Evolutionary conservation across 2,113 vertebrate genomes (phyloP).

Genomic region (Ellobius talpinus): DNA sequence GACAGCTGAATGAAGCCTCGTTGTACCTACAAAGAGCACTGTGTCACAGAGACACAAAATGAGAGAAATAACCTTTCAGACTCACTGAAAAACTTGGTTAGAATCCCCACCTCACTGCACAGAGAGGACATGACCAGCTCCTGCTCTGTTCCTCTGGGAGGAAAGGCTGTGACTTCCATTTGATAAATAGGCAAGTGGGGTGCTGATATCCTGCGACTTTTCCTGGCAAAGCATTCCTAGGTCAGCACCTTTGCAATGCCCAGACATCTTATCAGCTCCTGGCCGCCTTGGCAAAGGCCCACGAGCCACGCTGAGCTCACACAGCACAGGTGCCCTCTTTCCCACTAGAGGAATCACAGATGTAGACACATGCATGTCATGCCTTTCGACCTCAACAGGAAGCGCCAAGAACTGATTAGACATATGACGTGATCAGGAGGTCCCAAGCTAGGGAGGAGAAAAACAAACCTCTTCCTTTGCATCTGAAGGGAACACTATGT

Average conservation of each 20-base stretch:
- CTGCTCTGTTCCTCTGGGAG: neutral
- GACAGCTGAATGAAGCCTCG: too few relatives aligned
- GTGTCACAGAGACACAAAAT: neutral
- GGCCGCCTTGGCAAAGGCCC: neutral
- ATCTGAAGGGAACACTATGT: neutral
- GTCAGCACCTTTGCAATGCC: neutral
- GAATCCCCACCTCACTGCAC: neutral
- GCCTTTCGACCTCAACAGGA: constrained; percentile 61
- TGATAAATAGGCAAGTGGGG: neutral
- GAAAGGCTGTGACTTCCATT: neutral
- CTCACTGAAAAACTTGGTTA: neutral
- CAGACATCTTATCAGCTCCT: neutral
- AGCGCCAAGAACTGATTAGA: neutral
- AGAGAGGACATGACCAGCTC: too few relatives aligned
- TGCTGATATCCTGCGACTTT: neutral
- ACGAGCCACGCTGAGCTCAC: neutral
- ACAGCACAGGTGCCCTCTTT: constrained; percentile 74
- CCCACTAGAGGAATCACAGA: constrained; percentile 54
- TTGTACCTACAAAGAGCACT: neutral
- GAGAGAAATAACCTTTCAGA: neutral
- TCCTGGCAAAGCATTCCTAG: neutral
- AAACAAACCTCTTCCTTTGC: neutral
- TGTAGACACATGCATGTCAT: neutral
- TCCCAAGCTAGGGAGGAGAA: neutral
- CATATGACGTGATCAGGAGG: neutral